phyloP scores from a whole-genome alignment of 2,888 invertebrate genomes.

The Lasioglossum morio region DNA sequence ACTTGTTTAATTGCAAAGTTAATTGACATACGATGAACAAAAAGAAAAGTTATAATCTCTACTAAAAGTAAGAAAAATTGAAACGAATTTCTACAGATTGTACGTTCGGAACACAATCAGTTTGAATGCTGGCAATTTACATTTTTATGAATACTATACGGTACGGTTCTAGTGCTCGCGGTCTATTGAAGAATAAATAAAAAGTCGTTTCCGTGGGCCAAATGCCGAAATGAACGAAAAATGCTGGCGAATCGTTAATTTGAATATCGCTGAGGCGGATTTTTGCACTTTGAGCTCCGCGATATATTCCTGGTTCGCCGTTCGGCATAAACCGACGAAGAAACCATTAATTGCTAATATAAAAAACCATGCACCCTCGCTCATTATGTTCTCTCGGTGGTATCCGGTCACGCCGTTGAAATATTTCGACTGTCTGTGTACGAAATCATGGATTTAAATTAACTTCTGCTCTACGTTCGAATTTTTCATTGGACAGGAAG shows the following conservation, averaged over 20 bases:
- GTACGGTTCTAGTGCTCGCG: constrained; percentile 29
- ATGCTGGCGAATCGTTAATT: constrained; percentile 59
- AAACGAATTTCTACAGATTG: neutral
- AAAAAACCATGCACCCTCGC: neutral
- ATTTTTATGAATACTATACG: neutral
- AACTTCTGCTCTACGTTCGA: neutral
- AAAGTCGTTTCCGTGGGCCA: constrained; percentile 28
- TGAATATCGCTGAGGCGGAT: constrained; percentile 61
- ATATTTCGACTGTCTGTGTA: neutral
- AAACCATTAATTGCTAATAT: constrained; percentile 15
- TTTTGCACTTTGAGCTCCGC: constrained; percentile 41
- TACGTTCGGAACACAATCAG: neutral
- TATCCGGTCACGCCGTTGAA: neutral
- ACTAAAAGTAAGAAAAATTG: neutral
- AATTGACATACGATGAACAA: too few relatives aligned
- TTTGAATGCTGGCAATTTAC: neutral
- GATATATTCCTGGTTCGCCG: constrained; percentile 14
- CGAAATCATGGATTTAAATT: neutral
- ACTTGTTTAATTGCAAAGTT: too few relatives aligned
- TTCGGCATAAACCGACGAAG: constrained; percentile 5
- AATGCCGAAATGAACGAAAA: constrained; percentile 53
- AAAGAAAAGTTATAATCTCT: too few relatives aligned
- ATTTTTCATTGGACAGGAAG: neutral
- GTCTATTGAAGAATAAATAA: constrained; percentile 62
- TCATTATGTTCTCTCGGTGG: neutral